Conservation (phyloP, 2,888 invertebrate species). For the Margaritifera margaritifera region DNA sequence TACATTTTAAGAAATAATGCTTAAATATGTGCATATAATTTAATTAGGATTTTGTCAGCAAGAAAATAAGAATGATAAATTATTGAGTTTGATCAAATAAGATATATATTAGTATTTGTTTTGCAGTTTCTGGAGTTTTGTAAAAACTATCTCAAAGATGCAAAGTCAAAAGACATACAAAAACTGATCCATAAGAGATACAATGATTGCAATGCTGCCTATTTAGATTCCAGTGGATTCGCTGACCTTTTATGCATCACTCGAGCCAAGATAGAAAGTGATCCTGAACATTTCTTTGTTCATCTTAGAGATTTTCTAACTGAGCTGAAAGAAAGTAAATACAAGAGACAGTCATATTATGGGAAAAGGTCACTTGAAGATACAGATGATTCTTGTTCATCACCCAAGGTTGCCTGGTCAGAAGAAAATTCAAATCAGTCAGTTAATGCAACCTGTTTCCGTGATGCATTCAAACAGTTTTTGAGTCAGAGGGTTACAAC, state of each 20-base stretch:
- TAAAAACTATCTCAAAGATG: conserved; percentile 31
- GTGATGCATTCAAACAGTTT: too few species aligned
- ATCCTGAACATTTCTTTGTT: conserved; percentile 49
- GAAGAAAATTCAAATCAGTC: too few species aligned
- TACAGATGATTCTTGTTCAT: too few species aligned
- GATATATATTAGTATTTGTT: not conserved
- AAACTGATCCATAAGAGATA: conserved; percentile 52
- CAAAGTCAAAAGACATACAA: conserved; percentile 37
- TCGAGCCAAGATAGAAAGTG: conserved; percentile 41
- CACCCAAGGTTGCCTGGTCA: too few species aligned
- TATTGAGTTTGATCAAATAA: too few species aligned
- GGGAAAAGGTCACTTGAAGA: too few species aligned
- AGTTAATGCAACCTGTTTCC: too few species aligned
- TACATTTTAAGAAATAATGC: too few species aligned
- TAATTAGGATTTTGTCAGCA: too few species aligned
- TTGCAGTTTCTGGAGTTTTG: conserved; percentile 60
- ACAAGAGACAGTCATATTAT: not conserved
- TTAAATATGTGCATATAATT: too few species aligned
- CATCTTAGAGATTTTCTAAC: conserved; percentile 56
- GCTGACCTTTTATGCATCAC: conserved; percentile 31
- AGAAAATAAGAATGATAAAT: too few species aligned
- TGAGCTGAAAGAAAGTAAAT: conserved; percentile 44
- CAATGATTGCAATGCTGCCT: conserved; percentile 33
- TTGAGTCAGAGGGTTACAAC: too few species aligned
- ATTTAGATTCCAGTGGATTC: conserved; percentile 28